phyloP scores from a whole-genome alignment of 2,888 invertebrate species.

The Scaptomyza cyrtandrae region DNA sequence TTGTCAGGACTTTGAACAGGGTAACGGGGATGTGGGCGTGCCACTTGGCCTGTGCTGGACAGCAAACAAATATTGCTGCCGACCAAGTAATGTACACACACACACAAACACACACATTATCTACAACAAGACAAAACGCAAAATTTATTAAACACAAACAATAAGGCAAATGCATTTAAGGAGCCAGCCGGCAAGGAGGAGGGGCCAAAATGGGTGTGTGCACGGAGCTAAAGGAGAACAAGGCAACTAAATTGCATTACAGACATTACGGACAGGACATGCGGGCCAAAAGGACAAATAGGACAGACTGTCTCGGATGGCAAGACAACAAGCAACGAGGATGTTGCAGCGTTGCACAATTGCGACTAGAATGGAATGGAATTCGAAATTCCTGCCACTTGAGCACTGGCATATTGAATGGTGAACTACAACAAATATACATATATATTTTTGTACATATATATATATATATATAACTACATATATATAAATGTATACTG shows the following conservation, averaged over 20 bases:
- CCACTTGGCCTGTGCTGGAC: conserved; percentile 55
- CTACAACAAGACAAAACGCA: conserved; percentile 67
- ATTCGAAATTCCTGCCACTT: conserved; percentile 58
- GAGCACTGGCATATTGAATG: conserved; percentile 63
- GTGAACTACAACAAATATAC: conserved; percentile 21
- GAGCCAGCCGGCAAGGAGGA: conserved; percentile 30
- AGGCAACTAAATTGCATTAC: conserved; percentile 80
- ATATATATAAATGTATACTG: background rate
- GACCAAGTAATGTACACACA: conserved; percentile 30
- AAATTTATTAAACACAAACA: conserved; percentile 82
- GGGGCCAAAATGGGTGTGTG: conserved; percentile 54
- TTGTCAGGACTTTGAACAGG: conserved; percentile 38
- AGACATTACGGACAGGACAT: conserved; percentile 60
- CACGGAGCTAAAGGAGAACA: conserved; percentile 60
- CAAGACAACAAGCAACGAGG: conserved; percentile 54
- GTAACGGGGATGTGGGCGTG: conserved; percentile 58
- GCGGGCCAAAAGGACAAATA: conserved; percentile 29
- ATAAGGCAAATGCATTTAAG: conserved; percentile 81
- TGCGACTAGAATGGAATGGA: conserved; percentile 38
- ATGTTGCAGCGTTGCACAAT: conserved; percentile 77
- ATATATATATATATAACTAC: conserved; percentile 30
- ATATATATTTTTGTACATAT: conserved; percentile 4
- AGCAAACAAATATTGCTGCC: conserved; percentile 74
- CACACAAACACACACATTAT: conserved; percentile 26
- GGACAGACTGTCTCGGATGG: conserved; percentile 25